Evolutionary conservation across 2,888 invertebrate species (phyloP).

Genomic region (Phymatocera aterrima): DNA sequence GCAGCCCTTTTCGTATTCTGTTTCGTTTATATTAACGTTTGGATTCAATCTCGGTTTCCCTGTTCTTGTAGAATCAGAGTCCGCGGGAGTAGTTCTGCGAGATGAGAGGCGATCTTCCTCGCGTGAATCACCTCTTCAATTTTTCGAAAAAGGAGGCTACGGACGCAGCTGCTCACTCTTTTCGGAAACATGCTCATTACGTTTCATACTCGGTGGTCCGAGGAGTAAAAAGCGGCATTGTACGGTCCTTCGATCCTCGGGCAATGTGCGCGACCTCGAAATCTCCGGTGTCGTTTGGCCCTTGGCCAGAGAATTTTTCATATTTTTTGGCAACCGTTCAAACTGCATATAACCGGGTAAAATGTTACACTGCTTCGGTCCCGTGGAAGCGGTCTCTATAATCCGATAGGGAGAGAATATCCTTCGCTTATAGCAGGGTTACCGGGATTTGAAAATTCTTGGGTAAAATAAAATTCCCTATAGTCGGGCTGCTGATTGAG

Average conservation of each 20-base stretch:
- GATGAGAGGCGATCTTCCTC: no score
- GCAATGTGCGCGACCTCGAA: conserved; percentile 56
- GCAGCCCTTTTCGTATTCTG: no score
- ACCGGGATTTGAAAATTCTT: neutral
- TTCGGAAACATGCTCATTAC: neutral
- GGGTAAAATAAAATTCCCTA: neutral
- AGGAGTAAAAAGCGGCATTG: conserved; percentile 68
- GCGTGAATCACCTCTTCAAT: no score
- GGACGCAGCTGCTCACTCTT: no score
- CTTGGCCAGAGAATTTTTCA: conserved; percentile 68
- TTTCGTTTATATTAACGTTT: no score
- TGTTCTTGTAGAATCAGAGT: no score
- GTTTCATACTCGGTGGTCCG: conserved; percentile 40
- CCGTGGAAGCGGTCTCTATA: conserved; percentile 4
- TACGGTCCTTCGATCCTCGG: conserved; percentile 55
- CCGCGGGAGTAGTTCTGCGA: no score
- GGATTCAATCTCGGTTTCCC: no score
- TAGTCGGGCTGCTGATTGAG: neutral
- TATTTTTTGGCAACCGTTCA: conserved; percentile 69
- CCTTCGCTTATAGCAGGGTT: neutral
- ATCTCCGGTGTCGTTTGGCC: conserved; percentile 58
- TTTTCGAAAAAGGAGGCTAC: no score
- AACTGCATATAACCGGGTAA: conserved; percentile 66
- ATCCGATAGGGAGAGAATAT: conserved; percentile 38
- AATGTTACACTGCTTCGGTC: conserved; percentile 63